Evolutionary conservation across 1,140 invertebrate species (phyloP).

Genomic region (Paracyclopina nana): DNA sequence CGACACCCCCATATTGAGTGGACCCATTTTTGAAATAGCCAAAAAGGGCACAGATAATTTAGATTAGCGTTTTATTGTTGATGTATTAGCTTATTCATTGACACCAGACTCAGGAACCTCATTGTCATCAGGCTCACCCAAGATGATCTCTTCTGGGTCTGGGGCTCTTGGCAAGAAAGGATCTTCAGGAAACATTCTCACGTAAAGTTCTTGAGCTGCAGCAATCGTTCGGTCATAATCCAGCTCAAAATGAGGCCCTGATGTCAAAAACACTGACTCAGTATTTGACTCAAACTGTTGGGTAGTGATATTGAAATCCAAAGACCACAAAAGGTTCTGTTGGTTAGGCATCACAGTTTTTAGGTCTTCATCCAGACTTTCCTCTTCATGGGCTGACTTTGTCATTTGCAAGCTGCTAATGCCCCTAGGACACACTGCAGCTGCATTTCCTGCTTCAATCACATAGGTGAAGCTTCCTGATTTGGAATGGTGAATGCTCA

Average conservation of each 20-base stretch:
- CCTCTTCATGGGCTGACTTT: no score
- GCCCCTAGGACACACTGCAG: slow-evolving; percentile 62
- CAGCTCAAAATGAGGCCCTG: slow-evolving; percentile 50
- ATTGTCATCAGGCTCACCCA: no score
- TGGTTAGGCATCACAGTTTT: background rate
- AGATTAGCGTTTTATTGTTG: no score
- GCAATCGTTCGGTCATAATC: slow-evolving; percentile 59
- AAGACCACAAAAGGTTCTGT: background rate
- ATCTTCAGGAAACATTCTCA: slow-evolving; percentile 55
- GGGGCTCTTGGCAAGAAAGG: slow-evolving; percentile 87
- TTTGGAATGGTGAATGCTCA: no score
- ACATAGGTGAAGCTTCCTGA: slow-evolving; percentile 27
- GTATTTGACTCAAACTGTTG: no score
- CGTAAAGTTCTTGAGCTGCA: slow-evolving; percentile 61
- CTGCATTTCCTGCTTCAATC: slow-evolving; percentile 60
- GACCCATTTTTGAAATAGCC: no score
- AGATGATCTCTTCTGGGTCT: slow-evolving; percentile 81
- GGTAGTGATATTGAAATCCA: background rate
- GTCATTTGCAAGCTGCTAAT: slow-evolving; percentile 24
- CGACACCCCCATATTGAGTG: no score
- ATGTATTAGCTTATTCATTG: no score
- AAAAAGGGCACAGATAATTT: no score
- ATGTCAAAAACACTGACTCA: slow-evolving; percentile 27
- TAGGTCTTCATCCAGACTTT: background rate
- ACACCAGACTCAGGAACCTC: no score